Conservation (phyloP, 2,888 invertebrate genomes). For the Phaedon cochleariae region DNA sequence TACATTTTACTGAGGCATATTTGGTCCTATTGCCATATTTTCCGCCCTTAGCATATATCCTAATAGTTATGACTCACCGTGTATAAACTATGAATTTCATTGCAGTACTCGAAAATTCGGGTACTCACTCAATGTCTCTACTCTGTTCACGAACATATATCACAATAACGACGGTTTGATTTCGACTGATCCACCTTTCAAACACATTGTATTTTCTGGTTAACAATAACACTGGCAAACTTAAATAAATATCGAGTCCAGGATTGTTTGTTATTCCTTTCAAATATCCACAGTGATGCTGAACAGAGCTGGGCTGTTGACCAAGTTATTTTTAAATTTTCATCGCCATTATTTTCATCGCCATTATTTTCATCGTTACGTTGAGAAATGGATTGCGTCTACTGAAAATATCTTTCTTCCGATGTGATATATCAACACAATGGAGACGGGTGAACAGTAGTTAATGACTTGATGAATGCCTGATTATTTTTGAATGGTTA, state of each 20-base stretch:
- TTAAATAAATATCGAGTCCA: constrained; percentile 5
- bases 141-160: background rate
- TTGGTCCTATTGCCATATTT: no score
- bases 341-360: background rate
- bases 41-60: no score
- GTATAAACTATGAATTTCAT: no score
- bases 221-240: constrained; percentile 12
- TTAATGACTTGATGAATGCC: background rate
- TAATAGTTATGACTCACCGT: no score
- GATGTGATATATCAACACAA: background rate
- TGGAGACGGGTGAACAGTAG: background rate
- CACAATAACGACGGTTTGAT: background rate
- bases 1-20: no score
- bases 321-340: constrained; percentile 13
- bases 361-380: background rate
- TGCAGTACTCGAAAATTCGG: background rate
- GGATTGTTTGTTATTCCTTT: constrained; percentile 11
- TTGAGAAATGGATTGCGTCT: background rate
- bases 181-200: constrained; percentile 11
- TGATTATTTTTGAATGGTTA: background rate
- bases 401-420: background rate
- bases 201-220: constrained; percentile 8
- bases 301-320: constrained; percentile 5
- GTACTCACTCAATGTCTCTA: background rate
- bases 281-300: background rate